A percentile compares a stretch with the other conserved stretches of the same genome.
Conservation (phyloP, 2,888 invertebrate species). For the Electrophaes corylata region DNA sequence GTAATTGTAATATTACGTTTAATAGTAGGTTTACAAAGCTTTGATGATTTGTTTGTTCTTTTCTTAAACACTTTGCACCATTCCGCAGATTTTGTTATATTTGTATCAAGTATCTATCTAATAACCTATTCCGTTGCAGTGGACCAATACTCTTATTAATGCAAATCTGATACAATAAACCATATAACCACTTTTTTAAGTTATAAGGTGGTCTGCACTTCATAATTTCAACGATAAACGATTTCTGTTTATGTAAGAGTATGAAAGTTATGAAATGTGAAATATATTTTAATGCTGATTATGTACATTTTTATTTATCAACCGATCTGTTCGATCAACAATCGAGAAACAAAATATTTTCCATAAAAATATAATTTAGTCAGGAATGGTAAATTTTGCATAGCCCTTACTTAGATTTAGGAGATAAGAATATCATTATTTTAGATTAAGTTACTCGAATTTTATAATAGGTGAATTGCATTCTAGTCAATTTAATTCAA, state of each 20-base stretch:
- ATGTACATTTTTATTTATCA: no score
- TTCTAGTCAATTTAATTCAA: slow-evolving; percentile 36
- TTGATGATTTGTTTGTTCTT: not conserved
- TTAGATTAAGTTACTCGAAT: slow-evolving; percentile 1
- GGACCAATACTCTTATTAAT: slow-evolving; percentile 16
- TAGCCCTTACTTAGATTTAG: not conserved
- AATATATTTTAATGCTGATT: no score
- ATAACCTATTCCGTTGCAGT: not conserved
- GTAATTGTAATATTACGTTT: not conserved
- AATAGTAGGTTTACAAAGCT: not conserved
- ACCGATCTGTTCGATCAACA: no score
- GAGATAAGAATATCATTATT: not conserved
- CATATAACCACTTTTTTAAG: no score
- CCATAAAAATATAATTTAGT: not conserved
- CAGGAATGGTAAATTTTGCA: slow-evolving; percentile 3
- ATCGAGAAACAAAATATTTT: not conserved
- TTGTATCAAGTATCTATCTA: not conserved
- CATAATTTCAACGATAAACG: no score
- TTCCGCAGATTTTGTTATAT: not conserved
- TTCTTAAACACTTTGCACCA: not conserved
- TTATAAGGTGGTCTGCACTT: no score
- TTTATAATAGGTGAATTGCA: slow-evolving; percentile 15
- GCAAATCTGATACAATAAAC: no score
- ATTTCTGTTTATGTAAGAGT: no score
- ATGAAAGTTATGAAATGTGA: no score